phyloP scores from a whole-genome alignment of 1,140 invertebrate species.

The Colletes latitarsis region DNA sequence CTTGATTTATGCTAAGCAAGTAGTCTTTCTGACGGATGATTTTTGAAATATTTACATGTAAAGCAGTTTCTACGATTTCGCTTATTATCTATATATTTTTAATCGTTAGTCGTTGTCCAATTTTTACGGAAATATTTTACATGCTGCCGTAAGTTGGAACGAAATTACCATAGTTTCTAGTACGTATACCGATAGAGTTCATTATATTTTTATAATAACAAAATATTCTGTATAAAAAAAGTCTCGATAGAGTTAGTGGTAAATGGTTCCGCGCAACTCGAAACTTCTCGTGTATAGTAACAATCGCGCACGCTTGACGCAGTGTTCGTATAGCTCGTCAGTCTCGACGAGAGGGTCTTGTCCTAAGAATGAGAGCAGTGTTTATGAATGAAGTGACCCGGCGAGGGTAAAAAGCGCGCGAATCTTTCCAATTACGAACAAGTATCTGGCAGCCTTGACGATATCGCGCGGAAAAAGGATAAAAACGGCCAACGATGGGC shows the following conservation, averaged over 20 bases:
- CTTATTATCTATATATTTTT: too few species aligned
- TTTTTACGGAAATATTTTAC: too few species aligned
- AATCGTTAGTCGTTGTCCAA: too few species aligned
- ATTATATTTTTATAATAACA: too few species aligned
- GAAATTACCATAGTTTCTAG: too few species aligned
- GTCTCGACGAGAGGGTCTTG: background rate
- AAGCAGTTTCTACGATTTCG: too few species aligned
- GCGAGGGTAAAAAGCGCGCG: slow-evolving; percentile 35
- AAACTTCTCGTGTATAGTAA: background rate
- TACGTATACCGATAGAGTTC: too few species aligned
- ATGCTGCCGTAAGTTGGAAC: too few species aligned
- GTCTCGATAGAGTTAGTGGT: too few species aligned
- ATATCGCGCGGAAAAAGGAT: background rate
- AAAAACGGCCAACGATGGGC: background rate
- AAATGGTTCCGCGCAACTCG: background rate
- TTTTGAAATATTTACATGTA: background rate
- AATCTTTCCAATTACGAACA: slow-evolving; percentile 28
- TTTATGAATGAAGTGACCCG: slow-evolving; percentile 34
- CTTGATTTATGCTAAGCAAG: background rate
- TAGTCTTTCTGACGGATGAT: background rate
- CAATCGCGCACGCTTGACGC: background rate
- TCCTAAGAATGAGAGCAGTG: background rate
- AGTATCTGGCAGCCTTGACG: background rate
- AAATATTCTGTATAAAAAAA: too few species aligned
- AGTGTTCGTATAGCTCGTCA: background rate